Percentiles rank a stretch among this genome's conserved stretches.
These are phyloP conservation scores for Drosophila kohkoa DNA, from an alignment of 1,140 invertebrate species.

Conservation along the genomic window DNA sequence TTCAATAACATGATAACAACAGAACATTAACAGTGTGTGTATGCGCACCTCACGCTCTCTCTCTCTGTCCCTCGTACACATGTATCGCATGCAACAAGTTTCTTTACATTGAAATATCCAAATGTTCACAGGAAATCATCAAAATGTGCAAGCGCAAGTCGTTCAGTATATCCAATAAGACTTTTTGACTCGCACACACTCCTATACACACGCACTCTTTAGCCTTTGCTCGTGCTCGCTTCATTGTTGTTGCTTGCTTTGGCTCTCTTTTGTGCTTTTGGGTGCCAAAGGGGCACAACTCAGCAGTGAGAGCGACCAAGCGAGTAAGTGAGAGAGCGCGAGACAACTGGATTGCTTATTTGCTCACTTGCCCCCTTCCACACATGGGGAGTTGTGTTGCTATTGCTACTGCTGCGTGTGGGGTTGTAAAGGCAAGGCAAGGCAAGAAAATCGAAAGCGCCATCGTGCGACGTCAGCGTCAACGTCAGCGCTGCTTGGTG, in stretches of 20 bases:
- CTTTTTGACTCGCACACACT: constrained; percentile 30
- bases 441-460: constrained; percentile 64
- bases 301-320: constrained; percentile 7
- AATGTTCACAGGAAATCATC: constrained; percentile 79
- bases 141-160: constrained; percentile 69
- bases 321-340: constrained; percentile 14
- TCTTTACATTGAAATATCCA: constrained; percentile 73
- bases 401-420: constrained; percentile 49
- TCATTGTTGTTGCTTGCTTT: constrained; percentile 13
- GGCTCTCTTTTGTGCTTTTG: constrained; percentile 31
- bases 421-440: constrained; percentile 65
- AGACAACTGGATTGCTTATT: constrained; percentile 52
- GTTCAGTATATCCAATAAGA: constrained; percentile 52
- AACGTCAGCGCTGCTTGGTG: constrained; percentile 17
- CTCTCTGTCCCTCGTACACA: neutral
- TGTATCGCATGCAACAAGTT: constrained; percentile 76
- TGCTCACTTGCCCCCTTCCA: constrained; percentile 38
- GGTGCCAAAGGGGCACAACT: constrained; percentile 34
- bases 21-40: constrained; percentile 31
- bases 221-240: constrained; percentile 6
- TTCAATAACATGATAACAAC: constrained; percentile 39
- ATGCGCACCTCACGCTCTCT: too few species aligned
- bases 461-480: constrained; percentile 23
- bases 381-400: constrained; percentile 19
- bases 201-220: constrained; percentile 15